Percentiles rank a stretch among this genome's conserved stretches.
Conservation (phyloP, 2,888 invertebrate genomes). For the Doris montereyensis region DNA sequence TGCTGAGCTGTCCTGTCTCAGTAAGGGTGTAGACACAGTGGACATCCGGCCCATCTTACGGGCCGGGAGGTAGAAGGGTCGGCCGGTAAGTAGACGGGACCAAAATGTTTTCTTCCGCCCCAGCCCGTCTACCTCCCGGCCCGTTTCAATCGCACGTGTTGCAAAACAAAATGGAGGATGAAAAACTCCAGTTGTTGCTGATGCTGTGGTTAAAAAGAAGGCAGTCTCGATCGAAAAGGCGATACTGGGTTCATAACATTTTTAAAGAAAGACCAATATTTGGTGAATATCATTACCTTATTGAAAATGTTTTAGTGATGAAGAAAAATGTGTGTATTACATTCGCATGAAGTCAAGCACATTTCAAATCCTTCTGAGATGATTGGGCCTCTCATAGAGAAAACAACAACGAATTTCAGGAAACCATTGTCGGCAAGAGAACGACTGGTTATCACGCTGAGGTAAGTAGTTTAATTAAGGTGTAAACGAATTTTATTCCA, state of each 20-base stretch:
- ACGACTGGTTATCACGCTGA: too few relatives aligned
- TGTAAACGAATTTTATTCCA: too few relatives aligned
- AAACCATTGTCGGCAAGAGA: too few relatives aligned
- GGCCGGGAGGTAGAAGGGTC: constrained; percentile 6
- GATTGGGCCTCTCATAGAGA: background rate
- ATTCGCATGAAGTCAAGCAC: constrained; percentile 6
- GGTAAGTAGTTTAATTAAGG: too few relatives aligned
- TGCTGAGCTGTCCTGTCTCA: too few relatives aligned
- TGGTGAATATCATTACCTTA: constrained; percentile 23
- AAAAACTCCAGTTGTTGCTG: constrained; percentile 1
- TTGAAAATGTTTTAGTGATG: background rate
- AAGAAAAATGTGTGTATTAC: constrained; percentile 9
- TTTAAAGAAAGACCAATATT: constrained; percentile 13
- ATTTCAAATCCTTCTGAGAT: constrained; percentile 6
- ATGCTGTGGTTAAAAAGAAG: constrained; percentile 13
- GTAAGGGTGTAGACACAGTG: constrained; percentile 8
- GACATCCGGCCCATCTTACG: background rate
- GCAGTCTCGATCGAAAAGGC: constrained; percentile 10
- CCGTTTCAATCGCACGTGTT: constrained; percentile 1
- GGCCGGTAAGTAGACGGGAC: background rate
- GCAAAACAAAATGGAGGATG: constrained; percentile 14
- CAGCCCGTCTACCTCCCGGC: background rate
- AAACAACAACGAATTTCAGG: background rate
- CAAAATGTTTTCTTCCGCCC: too few relatives aligned
- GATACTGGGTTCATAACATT: constrained; percentile 10